Base-by-base conservation (phyloP, 2,888 invertebrate species). In the Scrobipalpa costella region DNA sequence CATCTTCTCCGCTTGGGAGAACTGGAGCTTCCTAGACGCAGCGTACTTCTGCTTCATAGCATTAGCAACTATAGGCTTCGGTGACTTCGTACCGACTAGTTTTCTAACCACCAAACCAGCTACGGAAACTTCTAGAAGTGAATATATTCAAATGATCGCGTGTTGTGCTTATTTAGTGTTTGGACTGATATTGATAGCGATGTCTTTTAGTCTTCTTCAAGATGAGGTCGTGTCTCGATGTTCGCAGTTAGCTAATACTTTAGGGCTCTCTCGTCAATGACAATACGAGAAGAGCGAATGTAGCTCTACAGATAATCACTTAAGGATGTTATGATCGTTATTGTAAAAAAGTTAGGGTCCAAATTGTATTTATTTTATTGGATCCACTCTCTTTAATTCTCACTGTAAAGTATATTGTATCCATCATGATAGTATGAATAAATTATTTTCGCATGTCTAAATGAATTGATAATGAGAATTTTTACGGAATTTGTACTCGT, bases 1-100 rank as follows among this genome's bases (percentile, higher is more conserved):
- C 34, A 93, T 95, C 66, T 96, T 96, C 86, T 94, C 95, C 17
- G 92, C 94, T n/a, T 95, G 95, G 93, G 95, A 95, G 78, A 94
- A 95, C 73, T 96, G 96, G 95, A 94, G 94, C 66, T 94, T 96
- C 79, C 92, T 96, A 55, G 96, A 97, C 79, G 95, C 96, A 7
- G 94, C 95, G 3, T 97, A 96, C 85, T 96, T 96, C 85, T 96
- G 96, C 80, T 97, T 97, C 84, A 95, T 96, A 69, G 96, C 96
- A 2, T 89, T 97, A 69, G 95, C 96, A 0, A 97, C 97, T 2
- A 96, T 97, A 66, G 96, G 96, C 44, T 95, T 96, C 69, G 96
- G 96, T 5, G 96, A 96, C 78, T 93, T 95, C 71, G 93, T 95
- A 63, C 96, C 96, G 0, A 92, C 92, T 21, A 93, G 93, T 65